Evolutionary conservation across 2,797 vertebrate genomes (phyloP), one percentile per base, ranked within the genome.

Genomic region (Labeo calbasu): DNA sequence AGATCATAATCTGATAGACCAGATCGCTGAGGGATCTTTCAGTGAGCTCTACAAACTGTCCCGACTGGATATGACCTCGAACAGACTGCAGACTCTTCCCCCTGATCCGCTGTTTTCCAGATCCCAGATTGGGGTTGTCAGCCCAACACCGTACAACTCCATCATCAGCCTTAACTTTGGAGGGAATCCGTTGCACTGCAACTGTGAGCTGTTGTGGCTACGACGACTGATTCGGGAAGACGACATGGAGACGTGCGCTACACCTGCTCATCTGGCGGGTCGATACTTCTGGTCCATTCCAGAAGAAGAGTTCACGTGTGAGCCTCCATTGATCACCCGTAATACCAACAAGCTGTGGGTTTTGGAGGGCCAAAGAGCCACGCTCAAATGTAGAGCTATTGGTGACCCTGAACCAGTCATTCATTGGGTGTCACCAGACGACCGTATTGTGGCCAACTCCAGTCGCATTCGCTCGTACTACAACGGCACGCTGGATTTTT

Each of bases 381-480:
- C 94, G 0, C 92, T 98, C 2, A 94, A 96, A 83, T 98, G 97
- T 80, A 94, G 96, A 1, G 94, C 97, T 77, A 96, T 97, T 0
- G 97, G 97, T 0, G 97, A 98, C 91, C 97, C 97, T 0, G 94
- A 94, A 61, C 97, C 97, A 0, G 93, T 96, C 13, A 92, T 98
- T 85, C 97, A 98, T 91, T 98, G 97, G 97, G 96, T 98, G 21
- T 97, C 97, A 10, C 97, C 97, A 0, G 96, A 97, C 7, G 97
- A 97, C 89, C 95, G 96, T 66, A 96, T 98, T 66, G 89, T 98
- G 1, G 89, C 93, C 82, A 96, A 96, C 89, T 93, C 94, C 53
- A 95, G 94, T 63, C 89, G 94, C 63, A 91, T 94, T 21, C 85
- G 86, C 63, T 95, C 95, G 1, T 95, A 95, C 88, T 92, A 94